Percentiles rank a stretch among this genome's conserved stretches.
Conservation (phyloP, 2,888 invertebrate species). For the Drosophila austrosaltans region DNA sequence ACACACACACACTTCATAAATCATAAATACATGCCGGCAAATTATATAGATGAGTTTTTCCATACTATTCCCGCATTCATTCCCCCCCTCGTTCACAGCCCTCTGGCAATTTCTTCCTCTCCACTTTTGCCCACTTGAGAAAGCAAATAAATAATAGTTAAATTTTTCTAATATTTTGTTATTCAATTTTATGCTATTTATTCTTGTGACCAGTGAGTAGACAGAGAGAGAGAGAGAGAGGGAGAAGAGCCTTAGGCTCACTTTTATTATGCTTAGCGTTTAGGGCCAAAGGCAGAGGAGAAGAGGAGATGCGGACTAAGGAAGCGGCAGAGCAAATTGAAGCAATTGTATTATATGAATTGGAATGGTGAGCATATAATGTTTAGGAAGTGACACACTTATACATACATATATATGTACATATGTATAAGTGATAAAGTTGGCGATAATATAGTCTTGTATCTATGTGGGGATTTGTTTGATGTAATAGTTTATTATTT, state of each 20-base stretch:
- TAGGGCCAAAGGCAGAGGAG: neutral
- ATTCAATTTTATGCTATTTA: constrained; percentile 76
- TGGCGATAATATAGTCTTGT: neutral
- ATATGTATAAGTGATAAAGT: constrained; percentile 2
- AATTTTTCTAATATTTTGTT: constrained; percentile 72
- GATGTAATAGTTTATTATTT: constrained; percentile 12
- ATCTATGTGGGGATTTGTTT: neutral
- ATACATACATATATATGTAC: no score
- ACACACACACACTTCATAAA: constrained; percentile 66
- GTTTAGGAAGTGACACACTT: constrained; percentile 14
- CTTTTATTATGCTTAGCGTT: constrained; percentile 14
- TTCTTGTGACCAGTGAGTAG: constrained; percentile 14
- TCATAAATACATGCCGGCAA: constrained; percentile 77
- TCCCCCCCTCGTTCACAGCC: neutral
- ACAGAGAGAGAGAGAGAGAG: no score
- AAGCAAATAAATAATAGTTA: constrained; percentile 74
- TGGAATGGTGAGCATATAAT: constrained; percentile 12
- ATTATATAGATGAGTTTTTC: constrained; percentile 70
- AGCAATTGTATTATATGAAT: constrained; percentile 21
- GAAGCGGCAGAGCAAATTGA: constrained; percentile 15
- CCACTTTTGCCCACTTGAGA: constrained; percentile 39
- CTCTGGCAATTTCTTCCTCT: constrained; percentile 33
- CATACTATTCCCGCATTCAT: constrained; percentile 9
- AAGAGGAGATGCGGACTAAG: neutral
- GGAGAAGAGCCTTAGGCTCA: constrained; percentile 13